These are phyloP conservation scores for Nylanderia fulva DNA, from an alignment of 1,140 invertebrate species.

Conservation along the genomic window DNA sequence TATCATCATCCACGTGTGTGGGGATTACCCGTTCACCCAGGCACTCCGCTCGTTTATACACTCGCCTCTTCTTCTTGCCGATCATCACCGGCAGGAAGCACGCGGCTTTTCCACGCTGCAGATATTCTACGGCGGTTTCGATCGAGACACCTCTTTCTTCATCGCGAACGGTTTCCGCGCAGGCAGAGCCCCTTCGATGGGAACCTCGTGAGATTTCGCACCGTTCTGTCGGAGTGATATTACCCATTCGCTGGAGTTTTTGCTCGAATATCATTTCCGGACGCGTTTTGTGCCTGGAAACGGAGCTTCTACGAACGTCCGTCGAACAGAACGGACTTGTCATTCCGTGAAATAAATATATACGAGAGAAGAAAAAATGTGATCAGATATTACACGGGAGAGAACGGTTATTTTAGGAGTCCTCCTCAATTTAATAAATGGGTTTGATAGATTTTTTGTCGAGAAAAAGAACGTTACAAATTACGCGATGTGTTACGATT, in stretches of 20 bases:
- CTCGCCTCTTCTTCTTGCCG: slow-evolving; percentile 52
- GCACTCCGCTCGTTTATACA: slow-evolving; percentile 47
- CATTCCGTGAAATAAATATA: background rate
- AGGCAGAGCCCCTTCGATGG: slow-evolving; percentile 18
- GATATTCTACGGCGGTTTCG: background rate
- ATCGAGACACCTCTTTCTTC: slow-evolving; percentile 34
- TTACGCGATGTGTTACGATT: no score
- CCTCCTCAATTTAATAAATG: no score
- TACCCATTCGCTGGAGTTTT: slow-evolving; percentile 19
- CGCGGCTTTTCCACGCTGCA: slow-evolving; percentile 62
- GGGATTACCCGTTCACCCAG: slow-evolving; percentile 52
- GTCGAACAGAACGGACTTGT: background rate
- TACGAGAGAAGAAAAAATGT: slow-evolving; percentile 3
- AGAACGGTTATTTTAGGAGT: no score
- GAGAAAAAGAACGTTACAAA: no score
- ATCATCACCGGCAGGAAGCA: slow-evolving; percentile 66
- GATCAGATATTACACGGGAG: background rate
- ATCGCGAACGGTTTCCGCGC: background rate
- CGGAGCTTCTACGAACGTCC: background rate
- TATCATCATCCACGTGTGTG: slow-evolving; percentile 58
- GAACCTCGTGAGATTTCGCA: slow-evolving; percentile 29
- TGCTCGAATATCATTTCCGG: slow-evolving; percentile 26
- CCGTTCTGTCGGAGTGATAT: slow-evolving; percentile 35
- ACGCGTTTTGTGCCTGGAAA: background rate
- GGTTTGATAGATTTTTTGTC: no score